These are phyloP conservation scores for Caenorhabditis sp. DNA, from an alignment of 2,888 invertebrate genomes.

Conservation along the genomic window DNA sequence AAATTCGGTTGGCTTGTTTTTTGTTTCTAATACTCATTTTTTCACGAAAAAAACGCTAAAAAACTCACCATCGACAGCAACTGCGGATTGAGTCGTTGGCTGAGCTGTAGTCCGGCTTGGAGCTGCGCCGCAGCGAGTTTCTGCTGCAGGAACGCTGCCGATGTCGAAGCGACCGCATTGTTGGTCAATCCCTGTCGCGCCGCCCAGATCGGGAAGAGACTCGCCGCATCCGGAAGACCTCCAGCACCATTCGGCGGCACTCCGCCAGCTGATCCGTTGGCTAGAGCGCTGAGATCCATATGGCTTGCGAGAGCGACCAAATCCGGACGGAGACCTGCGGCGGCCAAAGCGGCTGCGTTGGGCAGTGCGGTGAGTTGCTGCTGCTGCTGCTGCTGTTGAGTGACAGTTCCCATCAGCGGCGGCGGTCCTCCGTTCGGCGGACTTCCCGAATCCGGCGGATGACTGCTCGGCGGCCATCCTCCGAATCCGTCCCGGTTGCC, in stretches of 20 bases:
- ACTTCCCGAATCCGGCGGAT: constrained; percentile 72
- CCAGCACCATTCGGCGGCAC: neutral
- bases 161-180: constrained; percentile 26
- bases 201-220: constrained; percentile 28
- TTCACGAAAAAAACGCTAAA: no score
- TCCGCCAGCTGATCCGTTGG: constrained; percentile 27
- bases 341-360: constrained; percentile 38
- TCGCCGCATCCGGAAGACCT: constrained; percentile 9
- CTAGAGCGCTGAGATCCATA: constrained; percentile 30
- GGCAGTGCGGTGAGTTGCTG: constrained; percentile 45
- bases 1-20: no score
- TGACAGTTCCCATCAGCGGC: constrained; percentile 12
- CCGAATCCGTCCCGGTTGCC: constrained; percentile 46
- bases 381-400: no score
- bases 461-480: constrained; percentile 73
- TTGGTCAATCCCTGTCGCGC: constrained; percentile 16
- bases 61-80: constrained; percentile 43
- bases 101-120: constrained; percentile 32
- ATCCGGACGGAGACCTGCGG: constrained; percentile 49
- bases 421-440: constrained; percentile 37
- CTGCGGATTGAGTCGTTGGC: constrained; percentile 17
- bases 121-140: constrained; percentile 34
- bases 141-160: constrained; percentile 40
- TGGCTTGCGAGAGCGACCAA: constrained; percentile 46
- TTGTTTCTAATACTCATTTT: no score